Evolutionary conservation across 1,140 invertebrate species (phyloP).

Genomic region (Planococcus citri): DNA sequence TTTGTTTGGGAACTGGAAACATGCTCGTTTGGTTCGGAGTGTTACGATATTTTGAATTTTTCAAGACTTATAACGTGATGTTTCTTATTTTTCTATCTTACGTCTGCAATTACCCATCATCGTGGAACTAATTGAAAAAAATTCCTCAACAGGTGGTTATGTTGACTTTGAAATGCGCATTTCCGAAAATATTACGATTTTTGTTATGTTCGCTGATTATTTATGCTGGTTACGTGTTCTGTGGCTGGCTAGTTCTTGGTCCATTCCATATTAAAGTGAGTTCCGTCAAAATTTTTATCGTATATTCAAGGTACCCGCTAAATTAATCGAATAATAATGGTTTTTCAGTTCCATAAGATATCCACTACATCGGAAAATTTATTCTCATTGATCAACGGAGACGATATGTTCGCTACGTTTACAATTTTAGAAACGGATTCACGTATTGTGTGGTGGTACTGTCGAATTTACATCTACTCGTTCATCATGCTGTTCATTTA

Average conservation of each 20-base stretch:
- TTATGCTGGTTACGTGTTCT: slow-evolving; percentile 93
- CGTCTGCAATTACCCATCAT: background rate
- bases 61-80: slow-evolving; percentile 89
- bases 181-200: slow-evolving; percentile 85
- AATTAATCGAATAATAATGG: too few species aligned
- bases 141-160: slow-evolving; percentile 62
- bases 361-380: slow-evolving; percentile 81
- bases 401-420: slow-evolving; percentile 99
- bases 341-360: slow-evolving; percentile 59
- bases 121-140: slow-evolving; percentile 14
- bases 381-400: slow-evolving; percentile 95
- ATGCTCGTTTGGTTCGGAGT: slow-evolving; percentile 95
- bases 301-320: background rate
- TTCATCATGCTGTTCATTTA: slow-evolving; percentile 98
- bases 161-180: slow-evolving; percentile 81
- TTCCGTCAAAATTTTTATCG: background rate
- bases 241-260: slow-evolving; percentile 94
- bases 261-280: slow-evolving; percentile 89
- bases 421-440: slow-evolving; percentile 73
- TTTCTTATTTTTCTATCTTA: slow-evolving; percentile 1
- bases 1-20: slow-evolving; percentile 88
- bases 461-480: slow-evolving; percentile 87
- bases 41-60: slow-evolving; percentile 91
- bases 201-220: slow-evolving; percentile 80
- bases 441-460: slow-evolving; percentile 94